Percentiles rank a stretch among this genome's conserved stretches.
These are phyloP conservation scores for Microtus ochrogaster DNA, from an alignment of 2,113 vertebrate genomes.

Conservation along the genomic window DNA sequence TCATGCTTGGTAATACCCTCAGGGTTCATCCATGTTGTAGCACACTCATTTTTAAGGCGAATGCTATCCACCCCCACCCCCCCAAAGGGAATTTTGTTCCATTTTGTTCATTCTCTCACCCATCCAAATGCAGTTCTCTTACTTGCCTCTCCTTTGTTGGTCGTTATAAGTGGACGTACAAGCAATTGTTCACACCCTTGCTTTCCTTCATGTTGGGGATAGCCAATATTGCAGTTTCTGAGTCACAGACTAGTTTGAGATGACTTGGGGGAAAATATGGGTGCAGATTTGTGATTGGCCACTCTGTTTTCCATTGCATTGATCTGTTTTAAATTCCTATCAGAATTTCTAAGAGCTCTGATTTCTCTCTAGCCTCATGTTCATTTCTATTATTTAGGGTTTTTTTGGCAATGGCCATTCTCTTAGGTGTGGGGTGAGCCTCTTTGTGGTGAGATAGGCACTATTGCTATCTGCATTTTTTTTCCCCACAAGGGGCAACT, in stretches of 20 bases:
- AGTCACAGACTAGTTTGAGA: neutral
- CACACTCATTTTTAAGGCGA: neutral
- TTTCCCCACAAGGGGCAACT: neutral
- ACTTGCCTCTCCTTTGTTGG: neutral
- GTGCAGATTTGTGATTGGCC: fast-evolving
- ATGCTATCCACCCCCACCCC: neutral
- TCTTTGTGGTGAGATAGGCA: neutral
- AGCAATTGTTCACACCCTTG: neutral
- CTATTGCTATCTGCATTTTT: neutral
- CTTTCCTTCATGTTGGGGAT: neutral
- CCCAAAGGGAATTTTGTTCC: too few species aligned
- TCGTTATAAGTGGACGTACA: fast-evolving
- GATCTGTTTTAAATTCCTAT: neutral
- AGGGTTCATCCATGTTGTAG: neutral
- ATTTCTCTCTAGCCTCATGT: neutral
- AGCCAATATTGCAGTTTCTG: neutral
- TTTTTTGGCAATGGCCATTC: neutral
- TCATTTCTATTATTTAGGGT: neutral
- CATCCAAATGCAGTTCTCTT: fast-evolving
- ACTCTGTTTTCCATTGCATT: neutral
- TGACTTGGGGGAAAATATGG: neutral
- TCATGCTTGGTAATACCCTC: neutral
- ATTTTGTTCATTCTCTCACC: neutral
- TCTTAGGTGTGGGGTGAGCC: too few species aligned
- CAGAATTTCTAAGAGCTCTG: neutral